phyloP scores from a whole-genome alignment of 2,797 vertebrate genomes.

The Chromobotia macracanthus region DNA sequence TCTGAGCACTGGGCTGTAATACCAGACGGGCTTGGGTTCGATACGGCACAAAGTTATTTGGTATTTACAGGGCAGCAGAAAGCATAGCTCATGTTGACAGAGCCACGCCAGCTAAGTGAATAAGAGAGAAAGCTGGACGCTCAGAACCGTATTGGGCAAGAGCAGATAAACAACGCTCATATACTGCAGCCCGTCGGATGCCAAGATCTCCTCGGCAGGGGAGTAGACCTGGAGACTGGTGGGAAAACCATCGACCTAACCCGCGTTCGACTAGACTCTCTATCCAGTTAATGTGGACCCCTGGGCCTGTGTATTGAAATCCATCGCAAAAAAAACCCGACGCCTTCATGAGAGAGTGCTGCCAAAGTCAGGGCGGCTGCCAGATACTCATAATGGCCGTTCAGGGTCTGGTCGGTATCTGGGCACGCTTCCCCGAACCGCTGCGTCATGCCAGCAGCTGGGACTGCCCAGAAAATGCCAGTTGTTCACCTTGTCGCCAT shows the following conservation, averaged over 20 bases:
- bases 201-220: constrained; percentile 45
- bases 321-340: constrained; percentile 35
- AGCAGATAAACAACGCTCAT: constrained; percentile 54
- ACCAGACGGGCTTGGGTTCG: constrained; percentile 42
- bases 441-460: constrained; percentile 45
- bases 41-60: constrained; percentile 58
- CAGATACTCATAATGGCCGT: constrained; percentile 48
- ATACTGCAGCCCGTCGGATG: constrained; percentile 40
- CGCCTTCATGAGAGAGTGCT: constrained; percentile 50
- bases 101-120: constrained; percentile 51
- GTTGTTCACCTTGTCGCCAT: constrained; percentile 31
- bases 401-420: constrained; percentile 54
- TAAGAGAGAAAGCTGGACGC: constrained; percentile 43
- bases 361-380: constrained; percentile 45
- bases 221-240: constrained; percentile 41
- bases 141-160: constrained; percentile 45
- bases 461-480: constrained; percentile 58
- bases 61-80: constrained; percentile 61
- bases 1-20: constrained; percentile 31
- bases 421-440: constrained; percentile 42
- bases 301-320: constrained; percentile 44
- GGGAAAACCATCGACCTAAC: constrained; percentile 38
- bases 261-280: constrained; percentile 47
- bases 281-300: constrained; percentile 44
- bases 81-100: constrained; percentile 60